These are phyloP conservation scores for Procambarus clarkii DNA, from an alignment of 1,140 invertebrate species.

Conservation along the genomic window DNA sequence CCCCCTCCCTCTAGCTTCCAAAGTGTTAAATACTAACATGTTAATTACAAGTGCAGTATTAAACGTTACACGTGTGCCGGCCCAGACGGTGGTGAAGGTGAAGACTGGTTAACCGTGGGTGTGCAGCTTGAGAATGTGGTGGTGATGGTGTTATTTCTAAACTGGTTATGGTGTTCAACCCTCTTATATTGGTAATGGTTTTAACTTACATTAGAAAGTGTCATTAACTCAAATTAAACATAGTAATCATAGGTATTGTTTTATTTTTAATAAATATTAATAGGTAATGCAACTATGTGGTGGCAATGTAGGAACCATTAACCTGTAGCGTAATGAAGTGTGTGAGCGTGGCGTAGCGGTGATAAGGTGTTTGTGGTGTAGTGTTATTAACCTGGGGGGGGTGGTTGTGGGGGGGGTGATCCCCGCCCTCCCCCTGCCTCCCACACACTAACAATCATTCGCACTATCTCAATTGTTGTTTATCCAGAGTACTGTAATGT, in stretches of 20 bases:
- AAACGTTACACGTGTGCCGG: not conserved
- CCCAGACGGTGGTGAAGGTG: not conserved
- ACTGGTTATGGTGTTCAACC: not conserved
- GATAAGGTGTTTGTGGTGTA: not conserved
- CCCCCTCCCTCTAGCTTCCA: not conserved
- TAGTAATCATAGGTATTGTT: not conserved
- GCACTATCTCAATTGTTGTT: too few species aligned
- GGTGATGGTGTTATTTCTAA: not conserved
- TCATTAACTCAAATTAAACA: not conserved
- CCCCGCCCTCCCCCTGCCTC: too few species aligned
- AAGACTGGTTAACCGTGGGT: not conserved
- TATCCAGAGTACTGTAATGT: too few species aligned
- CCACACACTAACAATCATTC: too few species aligned
- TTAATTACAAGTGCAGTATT: not conserved
- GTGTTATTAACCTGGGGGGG: too few species aligned
- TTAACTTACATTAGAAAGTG: not conserved
- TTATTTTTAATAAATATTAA: not conserved
- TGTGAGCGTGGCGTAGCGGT: not conserved
- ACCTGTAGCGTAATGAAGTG: not conserved
- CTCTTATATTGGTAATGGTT: not conserved
- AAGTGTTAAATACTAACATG: not conserved
- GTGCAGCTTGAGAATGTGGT: not conserved
- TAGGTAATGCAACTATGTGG: not conserved
- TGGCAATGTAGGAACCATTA: not conserved
- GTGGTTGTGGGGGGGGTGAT: too few species aligned